Base-by-base conservation (phyloP, 2,113 vertebrate genomes). In the Pleuronectes platessa region DNA sequence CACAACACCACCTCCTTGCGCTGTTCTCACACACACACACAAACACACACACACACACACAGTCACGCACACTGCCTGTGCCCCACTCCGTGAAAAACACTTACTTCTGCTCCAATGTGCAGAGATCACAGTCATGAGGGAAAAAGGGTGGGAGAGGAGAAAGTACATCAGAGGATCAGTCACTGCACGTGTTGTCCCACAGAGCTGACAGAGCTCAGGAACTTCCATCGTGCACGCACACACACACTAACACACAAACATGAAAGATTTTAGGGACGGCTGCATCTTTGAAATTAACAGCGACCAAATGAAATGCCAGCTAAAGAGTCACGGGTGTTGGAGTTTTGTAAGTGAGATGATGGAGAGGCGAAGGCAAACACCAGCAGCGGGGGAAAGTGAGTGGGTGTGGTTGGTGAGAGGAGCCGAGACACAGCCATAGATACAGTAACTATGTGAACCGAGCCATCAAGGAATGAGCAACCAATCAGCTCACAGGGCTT, bases 401-500 rank as follows among this genome's bases (percentile, higher is more conserved):
- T 88, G 81, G 83, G 87, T 86, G 90, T 86, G 89, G 90, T 86
- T 84, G 85, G 85, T 72, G 82, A 87, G 84, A 92, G 80, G 76
- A 89, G 75, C 58, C 20, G 68, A 90, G 83, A 87, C 74, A 72
- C 77, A 84, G 90, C 88, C 91, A 86, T 92, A 92, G 88, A 85
- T 91, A 90, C 90, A 77, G 91, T 91, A 91, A 92, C 87, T 89
- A 93, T 92, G 89, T 87, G 86, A 92, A 85, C 90, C 82, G 81
- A 88, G 85, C 76, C 71, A 81, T 77, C 71, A 86, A 84, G 74
- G 79, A 79, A 83, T 72, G 75, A 86, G 67, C 78, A 84, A 74
- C 87, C 90, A 91, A 90, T 90, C 83, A 83, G 87, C 60, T 71
- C 23, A 7, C 82, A 63, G 56, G 77, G 71, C 58, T 79, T 7